Evolutionary conservation across 2,888 invertebrate species (phyloP).

Genomic region (Sialis fuliginosa): DNA sequence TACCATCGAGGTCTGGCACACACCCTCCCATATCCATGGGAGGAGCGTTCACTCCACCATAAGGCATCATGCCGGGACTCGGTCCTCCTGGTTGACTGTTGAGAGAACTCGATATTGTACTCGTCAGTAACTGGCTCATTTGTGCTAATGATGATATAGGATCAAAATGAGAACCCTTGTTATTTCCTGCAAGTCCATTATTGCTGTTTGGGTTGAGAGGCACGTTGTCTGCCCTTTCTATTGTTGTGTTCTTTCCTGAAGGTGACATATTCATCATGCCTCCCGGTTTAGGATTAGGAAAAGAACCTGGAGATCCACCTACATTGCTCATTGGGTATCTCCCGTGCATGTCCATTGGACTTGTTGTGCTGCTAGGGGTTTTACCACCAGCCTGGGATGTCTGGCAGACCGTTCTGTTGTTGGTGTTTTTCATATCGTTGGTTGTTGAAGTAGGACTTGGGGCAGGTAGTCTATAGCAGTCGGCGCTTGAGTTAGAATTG

Average conservation of each 20-base stretch:
- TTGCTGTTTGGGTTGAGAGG: slow-evolving; percentile 48
- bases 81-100: slow-evolving; percentile 30
- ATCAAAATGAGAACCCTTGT: slow-evolving; percentile 61
- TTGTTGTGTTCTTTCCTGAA: slow-evolving; percentile 21
- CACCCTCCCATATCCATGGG: slow-evolving; percentile 26
- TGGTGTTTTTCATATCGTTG: slow-evolving; percentile 8
- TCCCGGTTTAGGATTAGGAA: slow-evolving; percentile 24
- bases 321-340: slow-evolving; percentile 29
- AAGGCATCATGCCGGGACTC: slow-evolving; percentile 34
- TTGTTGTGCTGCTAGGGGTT: slow-evolving; percentile 16
- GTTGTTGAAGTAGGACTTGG: slow-evolving; percentile 28
- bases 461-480: slow-evolving; percentile 27
- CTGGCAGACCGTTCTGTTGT: slow-evolving; percentile 5
- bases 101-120: slow-evolving; percentile 44
- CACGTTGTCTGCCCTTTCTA: slow-evolving; percentile 37
- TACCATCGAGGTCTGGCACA: slow-evolving; percentile 15
- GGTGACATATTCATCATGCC: slow-evolving; percentile 27
- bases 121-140: slow-evolving; percentile 85
- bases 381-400: slow-evolving; percentile 11
- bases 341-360: slow-evolving; percentile 17
- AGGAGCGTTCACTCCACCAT: slow-evolving; percentile 24
- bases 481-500: slow-evolving; percentile 21
- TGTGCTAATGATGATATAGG: slow-evolving; percentile 87
- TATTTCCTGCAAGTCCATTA: slow-evolving; percentile 33
- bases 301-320: slow-evolving; percentile 34